Conservation (phyloP, 2,888 invertebrate genomes). For the Thyatira batis region DNA sequence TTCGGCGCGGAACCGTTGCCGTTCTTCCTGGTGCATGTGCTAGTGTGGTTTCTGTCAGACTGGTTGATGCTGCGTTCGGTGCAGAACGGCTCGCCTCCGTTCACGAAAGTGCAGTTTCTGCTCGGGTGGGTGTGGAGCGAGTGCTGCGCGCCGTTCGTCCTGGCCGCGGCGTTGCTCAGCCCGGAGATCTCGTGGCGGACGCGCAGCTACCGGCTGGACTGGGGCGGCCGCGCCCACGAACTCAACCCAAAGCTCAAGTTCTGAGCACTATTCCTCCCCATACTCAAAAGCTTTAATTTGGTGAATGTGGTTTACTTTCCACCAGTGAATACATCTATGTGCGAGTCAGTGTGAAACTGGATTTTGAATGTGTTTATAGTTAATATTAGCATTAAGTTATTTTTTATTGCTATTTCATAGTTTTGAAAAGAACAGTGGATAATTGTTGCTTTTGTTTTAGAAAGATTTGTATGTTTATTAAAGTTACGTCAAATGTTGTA, state of each 20-base stretch:
- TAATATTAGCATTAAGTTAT: conserved; percentile 61
- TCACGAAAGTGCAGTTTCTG: conserved; percentile 96
- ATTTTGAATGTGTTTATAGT: conserved; percentile 45
- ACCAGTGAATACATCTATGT: conserved; percentile 31
- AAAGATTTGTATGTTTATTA: conserved; percentile 69
- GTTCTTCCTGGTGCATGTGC: conserved; percentile 95
- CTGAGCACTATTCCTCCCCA: conserved; percentile 56
- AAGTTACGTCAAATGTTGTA: conserved; percentile 13
- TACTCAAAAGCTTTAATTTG: conserved; percentile 73
- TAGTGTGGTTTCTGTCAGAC: conserved; percentile 97
- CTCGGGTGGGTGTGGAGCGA: conserved; percentile 98
- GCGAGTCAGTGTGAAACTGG: conserved; percentile 31
- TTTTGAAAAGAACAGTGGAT: conserved; percentile 42
- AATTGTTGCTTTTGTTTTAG: conserved; percentile 73
- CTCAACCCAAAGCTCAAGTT: conserved; percentile 88
- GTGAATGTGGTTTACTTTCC: conserved; percentile 44
- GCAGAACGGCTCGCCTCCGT: conserved; percentile 95
- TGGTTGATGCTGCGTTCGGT: conserved; percentile 95
- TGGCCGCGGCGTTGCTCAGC: conserved; percentile 92
- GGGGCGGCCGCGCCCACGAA: conserved; percentile 98
- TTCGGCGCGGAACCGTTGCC: conserved; percentile 95
- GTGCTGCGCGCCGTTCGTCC: conserved; percentile 93
- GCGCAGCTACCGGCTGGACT: conserved; percentile 93
- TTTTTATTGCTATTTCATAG: conserved; percentile 58
- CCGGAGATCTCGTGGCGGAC: conserved; percentile 97